These are phyloP conservation scores for Drosophila pallidifrons DNA, from an alignment of 1,140 invertebrate genomes.

Conservation along the genomic window DNA sequence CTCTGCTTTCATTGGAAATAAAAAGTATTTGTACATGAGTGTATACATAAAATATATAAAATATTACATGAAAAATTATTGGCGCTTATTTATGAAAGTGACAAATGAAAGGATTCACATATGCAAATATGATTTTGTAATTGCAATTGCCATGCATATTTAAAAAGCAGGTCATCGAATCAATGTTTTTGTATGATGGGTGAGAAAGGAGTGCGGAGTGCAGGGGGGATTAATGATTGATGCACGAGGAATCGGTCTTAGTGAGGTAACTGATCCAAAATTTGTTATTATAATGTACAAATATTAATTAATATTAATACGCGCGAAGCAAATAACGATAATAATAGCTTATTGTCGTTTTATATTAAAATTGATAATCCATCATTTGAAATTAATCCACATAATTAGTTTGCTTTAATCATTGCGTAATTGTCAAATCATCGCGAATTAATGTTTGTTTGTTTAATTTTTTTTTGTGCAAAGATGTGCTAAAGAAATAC, in stretches of 20 bases:
- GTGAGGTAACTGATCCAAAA: background rate
- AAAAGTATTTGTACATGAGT: background rate
- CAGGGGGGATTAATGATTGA: constrained; percentile 38
- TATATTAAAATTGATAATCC: constrained; percentile 25
- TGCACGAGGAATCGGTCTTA: constrained; percentile 8
- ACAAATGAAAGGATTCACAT: constrained; percentile 54
- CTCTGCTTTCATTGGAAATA: too few species aligned
- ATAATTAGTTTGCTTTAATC: constrained; percentile 2
- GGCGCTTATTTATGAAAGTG: constrained; percentile 55
- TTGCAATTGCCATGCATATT: constrained; percentile 49
- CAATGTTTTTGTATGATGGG: background rate
- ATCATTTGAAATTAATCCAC: constrained; percentile 28
- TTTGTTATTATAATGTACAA: constrained; percentile 19
- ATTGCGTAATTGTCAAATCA: constrained; percentile 8
- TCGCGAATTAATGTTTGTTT: background rate
- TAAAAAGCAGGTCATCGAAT: constrained; percentile 45
- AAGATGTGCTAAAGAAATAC: background rate
- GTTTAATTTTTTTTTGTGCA: too few species aligned
- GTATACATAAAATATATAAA: constrained; percentile 24
- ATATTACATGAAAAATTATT: constrained; percentile 51
- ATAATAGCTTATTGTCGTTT: constrained; percentile 18
- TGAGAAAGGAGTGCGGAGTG: background rate
- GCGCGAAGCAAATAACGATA: background rate
- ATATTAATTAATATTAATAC: constrained; percentile 38
- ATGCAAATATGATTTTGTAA: constrained; percentile 58